These are phyloP conservation scores for Apotomis betuletana DNA, from an alignment of 2,888 invertebrate genomes.

Conservation along the genomic window DNA sequence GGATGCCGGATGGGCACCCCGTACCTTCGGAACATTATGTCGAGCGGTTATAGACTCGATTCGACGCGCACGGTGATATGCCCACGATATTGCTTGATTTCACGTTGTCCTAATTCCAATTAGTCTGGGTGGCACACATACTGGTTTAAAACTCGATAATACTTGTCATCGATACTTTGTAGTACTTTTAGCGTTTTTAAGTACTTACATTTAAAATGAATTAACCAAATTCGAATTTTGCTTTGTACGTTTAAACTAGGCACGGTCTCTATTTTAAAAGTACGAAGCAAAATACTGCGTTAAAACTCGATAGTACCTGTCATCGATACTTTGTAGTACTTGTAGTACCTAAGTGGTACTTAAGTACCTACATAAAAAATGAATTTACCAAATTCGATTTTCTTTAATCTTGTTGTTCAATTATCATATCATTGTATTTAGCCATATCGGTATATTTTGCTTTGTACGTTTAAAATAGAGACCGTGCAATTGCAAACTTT, in stretches of 20 bases:
- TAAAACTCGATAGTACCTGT: no score
- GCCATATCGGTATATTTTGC: background rate
- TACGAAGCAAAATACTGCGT: background rate
- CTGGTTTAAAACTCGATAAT: background rate
- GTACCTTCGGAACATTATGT: slow-evolving; percentile 53
- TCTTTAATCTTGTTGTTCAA: no score
- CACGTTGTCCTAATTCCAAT: background rate
- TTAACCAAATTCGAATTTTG: no score
- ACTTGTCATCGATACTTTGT: no score
- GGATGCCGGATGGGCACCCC: slow-evolving; percentile 67
- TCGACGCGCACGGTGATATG: slow-evolving; percentile 14
- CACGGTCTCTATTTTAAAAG: slow-evolving; percentile 28
- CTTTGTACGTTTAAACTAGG: slow-evolving; percentile 1
- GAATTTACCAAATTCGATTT: no score
- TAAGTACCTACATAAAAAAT: no score
- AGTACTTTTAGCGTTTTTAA: no score
- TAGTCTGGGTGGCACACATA: no score
- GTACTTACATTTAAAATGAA: no score
- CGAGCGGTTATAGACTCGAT: slow-evolving; percentile 26
- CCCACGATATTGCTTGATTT: slow-evolving; percentile 38
- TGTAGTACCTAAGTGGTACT: no score
- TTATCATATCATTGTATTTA: background rate
- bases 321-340: no score
- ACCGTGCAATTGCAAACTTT: slow-evolving; percentile 61
- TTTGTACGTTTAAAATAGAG: background rate